Evolutionary conservation across 64 coral and sea anemone genomes (phyloP).

Genomic region (Porites lutea): DNA sequence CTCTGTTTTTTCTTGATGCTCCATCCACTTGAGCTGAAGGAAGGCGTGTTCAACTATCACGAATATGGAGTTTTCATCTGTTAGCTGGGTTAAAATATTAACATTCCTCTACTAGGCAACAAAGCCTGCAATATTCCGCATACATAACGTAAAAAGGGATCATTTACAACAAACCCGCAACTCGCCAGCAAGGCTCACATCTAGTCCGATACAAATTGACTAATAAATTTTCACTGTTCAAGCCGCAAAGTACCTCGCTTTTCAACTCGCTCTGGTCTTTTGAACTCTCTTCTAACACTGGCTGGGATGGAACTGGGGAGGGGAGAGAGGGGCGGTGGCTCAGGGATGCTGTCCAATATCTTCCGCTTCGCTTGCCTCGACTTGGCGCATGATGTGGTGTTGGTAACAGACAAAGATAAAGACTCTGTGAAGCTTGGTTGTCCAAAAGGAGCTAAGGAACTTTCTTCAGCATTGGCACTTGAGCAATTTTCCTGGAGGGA

Average conservation of each 20-base stretch:
- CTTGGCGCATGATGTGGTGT: background rate
- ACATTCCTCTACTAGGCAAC: no score
- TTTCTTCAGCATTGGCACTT: background rate
- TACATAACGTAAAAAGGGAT: no score
- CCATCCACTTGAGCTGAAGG: no score
- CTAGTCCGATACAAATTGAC: no score
- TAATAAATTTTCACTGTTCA: background rate
- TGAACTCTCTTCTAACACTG: constrained; percentile 87
- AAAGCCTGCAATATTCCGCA: no score
- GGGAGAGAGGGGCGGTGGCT: constrained; percentile 77
- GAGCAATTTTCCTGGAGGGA: constrained; percentile 8
- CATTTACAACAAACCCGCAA: no score
- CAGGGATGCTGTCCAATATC: constrained; percentile 75
- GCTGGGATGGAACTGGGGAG: constrained; percentile 66
- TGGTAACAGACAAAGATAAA: background rate
- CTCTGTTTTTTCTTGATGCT: no score
- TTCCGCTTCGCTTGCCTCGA: constrained; percentile 67
- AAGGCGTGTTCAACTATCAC: no score
- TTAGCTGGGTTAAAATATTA: no score
- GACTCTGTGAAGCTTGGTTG: background rate
- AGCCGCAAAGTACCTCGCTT: background rate
- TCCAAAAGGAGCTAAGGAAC: background rate
- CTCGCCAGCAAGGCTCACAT: no score
- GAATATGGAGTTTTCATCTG: no score
- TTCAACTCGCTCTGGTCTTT: constrained; percentile 56